Base-by-base conservation (phyloP, 1,140 invertebrate species). In the Heliconius melpomene region DNA sequence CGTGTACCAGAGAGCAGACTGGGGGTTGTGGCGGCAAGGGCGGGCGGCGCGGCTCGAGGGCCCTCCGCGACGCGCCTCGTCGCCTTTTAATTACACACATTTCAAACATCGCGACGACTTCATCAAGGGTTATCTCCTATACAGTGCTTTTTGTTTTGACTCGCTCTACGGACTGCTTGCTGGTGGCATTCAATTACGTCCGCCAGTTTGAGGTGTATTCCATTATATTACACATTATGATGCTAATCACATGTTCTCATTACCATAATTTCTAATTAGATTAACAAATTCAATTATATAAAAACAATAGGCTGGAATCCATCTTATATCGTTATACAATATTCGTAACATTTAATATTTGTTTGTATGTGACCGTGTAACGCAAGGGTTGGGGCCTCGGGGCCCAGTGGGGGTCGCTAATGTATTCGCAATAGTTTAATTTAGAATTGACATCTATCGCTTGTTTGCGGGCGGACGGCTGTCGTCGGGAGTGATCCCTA, bases 61-160 rank as follows among this genome's bases (percentile, higher is more conserved):
- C 79, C 76, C 77, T 85, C 82, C 50, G 60, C 70, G 40, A 72
- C 75, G 73, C 84, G 83, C 78, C 75, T 80, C 75, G 52, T 71
- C 81, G 81, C 81, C 75, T 83, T 80, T 83, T 83, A 83, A 83
- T 83, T 83, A 83, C 75, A 77, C 77, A 79, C 80, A 80, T 79
- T 74, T 76, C 79, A 66, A 72, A 75, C 77, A 76, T 71, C 46
- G 46, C 79, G 75, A 52, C 78, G 66, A 72, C 77, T 74, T 66
- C 74, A 66, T 72, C 77, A 57, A 82, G 78, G 78, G 81, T 82
- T 82, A 79, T 77, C 81, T 77, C 71, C 72, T 29, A 71, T 74
- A 79, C 74, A 38, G 40, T 57, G 78, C 75, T 77, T 80, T 80
- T 80, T 80, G 77, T 81, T 74, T 78, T 29, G 74, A 26, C 50